Conservation (phyloP, 37 sponge, comb jelly and placozoan species). For the Theonella swinhoei region DNA sequence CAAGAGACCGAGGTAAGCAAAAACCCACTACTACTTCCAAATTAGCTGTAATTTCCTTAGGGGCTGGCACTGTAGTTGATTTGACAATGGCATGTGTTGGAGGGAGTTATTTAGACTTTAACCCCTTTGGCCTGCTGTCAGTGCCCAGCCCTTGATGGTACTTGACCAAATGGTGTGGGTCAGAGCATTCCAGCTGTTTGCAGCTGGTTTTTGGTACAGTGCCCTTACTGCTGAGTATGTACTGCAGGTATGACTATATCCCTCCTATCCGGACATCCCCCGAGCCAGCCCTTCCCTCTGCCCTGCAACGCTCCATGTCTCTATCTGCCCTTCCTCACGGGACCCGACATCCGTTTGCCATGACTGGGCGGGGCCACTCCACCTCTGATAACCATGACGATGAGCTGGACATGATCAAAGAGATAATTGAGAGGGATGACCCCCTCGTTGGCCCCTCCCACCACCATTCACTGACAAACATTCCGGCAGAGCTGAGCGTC, state of each 20-base stretch:
- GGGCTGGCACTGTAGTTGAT: no score
- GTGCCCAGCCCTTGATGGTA: no score
- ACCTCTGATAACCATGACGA: constrained; percentile 38
- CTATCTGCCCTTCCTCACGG: constrained; percentile 38
- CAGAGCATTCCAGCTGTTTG: no score
- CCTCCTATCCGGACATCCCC: not conserved
- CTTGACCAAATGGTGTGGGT: no score
- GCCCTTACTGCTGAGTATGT: no score
- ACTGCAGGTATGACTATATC: not conserved
- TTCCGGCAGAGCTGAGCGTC: constrained; percentile 40
- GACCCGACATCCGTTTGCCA: not conserved
- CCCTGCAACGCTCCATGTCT: constrained; percentile 45
- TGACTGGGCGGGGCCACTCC: not conserved
- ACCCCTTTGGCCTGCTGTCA: no score
- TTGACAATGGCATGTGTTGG: no score
- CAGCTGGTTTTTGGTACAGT: no score
- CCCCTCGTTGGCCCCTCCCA: not conserved
- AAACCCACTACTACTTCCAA: no score
- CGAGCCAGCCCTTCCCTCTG: not conserved
- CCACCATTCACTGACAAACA: constrained; percentile 54
- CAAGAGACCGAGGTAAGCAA: not conserved
- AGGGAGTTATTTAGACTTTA: no score
- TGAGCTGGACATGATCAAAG: constrained; percentile 65
- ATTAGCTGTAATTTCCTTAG: no score
- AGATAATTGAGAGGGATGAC: constrained; percentile 53